These are phyloP conservation scores for Spialia ferax DNA, from an alignment of 2,888 invertebrate genomes.

Conservation along the genomic window DNA sequence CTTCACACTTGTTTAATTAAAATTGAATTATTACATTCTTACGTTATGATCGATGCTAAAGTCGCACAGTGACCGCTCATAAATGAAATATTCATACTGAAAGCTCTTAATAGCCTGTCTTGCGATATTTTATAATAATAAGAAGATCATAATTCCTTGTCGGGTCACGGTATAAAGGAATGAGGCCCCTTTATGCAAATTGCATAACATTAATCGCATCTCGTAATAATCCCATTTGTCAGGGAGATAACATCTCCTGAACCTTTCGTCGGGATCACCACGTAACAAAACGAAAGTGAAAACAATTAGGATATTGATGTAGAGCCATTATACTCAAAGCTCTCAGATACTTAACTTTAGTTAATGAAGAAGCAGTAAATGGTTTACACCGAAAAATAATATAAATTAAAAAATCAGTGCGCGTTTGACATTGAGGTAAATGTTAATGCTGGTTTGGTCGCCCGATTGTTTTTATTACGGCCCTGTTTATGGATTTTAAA, in stretches of 20 bases:
- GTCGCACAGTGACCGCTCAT: constrained; percentile 19
- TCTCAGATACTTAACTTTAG: not conserved
- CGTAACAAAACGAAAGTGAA: constrained; percentile 76
- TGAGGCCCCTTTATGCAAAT: constrained; percentile 61
- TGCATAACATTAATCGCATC: constrained; percentile 67
- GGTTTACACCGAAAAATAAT: constrained; percentile 31
- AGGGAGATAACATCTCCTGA: constrained; percentile 70
- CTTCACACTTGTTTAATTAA: constrained; percentile 28
- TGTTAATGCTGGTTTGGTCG: constrained; percentile 24
- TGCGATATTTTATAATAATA: constrained; percentile 35
- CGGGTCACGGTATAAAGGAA: constrained; percentile 53
- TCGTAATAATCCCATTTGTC: constrained; percentile 76
- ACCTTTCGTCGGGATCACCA: constrained; percentile 59
- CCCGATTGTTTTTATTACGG: not conserved
- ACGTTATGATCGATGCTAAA: constrained; percentile 24
- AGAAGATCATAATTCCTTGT: constrained; percentile 37
- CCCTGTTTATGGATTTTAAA: constrained; percentile 6
- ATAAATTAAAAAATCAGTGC: constrained; percentile 10
- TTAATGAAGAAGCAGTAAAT: constrained; percentile 45
- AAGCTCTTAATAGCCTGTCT: constrained; percentile 38
- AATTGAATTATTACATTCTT: constrained; percentile 26
- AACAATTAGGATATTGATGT: constrained; percentile 74
- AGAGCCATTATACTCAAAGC: constrained; percentile 52
- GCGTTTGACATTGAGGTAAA: constrained; percentile 33
- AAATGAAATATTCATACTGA: constrained; percentile 29